Percentiles rank a stretch among this genome's conserved stretches.
Evolutionary conservation across 2,888 invertebrate species (phyloP).

Genomic region (Charanyca ferruginea): DNA sequence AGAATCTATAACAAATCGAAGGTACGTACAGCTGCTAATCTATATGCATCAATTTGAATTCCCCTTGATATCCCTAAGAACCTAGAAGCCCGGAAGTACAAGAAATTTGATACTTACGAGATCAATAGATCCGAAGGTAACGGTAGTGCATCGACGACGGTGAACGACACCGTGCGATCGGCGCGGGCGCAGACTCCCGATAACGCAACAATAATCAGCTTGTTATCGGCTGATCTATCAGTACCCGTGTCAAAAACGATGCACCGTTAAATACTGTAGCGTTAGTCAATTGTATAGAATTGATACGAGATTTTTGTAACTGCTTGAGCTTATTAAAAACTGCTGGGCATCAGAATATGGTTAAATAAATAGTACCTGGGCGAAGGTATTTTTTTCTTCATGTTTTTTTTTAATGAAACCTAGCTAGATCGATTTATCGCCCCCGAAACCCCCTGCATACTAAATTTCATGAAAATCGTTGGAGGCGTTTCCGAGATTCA

Average conservation of each 20-base stretch:
- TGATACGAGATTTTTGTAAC: neutral
- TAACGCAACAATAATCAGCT: slow-evolving; percentile 70
- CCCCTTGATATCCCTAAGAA: slow-evolving; percentile 5
- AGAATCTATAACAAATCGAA: too few relatives aligned
- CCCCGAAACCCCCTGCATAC: too few relatives aligned
- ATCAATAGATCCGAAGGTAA: slow-evolving; percentile 69
- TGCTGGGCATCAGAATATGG: neutral
- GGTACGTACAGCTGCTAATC: neutral
- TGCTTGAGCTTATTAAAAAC: neutral
- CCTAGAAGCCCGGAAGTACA: slow-evolving; percentile 36
- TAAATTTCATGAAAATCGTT: too few relatives aligned
- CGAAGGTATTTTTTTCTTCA: too few relatives aligned
- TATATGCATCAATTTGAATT: neutral
- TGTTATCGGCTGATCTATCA: slow-evolving; percentile 50
- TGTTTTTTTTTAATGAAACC: too few relatives aligned
- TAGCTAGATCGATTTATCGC: too few relatives aligned
- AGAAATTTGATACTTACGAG: slow-evolving; percentile 69
- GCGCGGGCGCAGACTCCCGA: slow-evolving; percentile 65
- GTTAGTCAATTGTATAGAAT: slow-evolving; percentile 3
- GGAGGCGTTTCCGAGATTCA: too few relatives aligned
- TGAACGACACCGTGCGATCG: slow-evolving; percentile 82
- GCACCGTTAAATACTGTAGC: slow-evolving; percentile 41
- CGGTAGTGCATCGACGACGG: slow-evolving; percentile 71
- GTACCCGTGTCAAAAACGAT: slow-evolving; percentile 45
- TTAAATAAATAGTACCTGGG: neutral